Conservation (phyloP, 2,888 invertebrate species). For the Corbicula japonica region DNA sequence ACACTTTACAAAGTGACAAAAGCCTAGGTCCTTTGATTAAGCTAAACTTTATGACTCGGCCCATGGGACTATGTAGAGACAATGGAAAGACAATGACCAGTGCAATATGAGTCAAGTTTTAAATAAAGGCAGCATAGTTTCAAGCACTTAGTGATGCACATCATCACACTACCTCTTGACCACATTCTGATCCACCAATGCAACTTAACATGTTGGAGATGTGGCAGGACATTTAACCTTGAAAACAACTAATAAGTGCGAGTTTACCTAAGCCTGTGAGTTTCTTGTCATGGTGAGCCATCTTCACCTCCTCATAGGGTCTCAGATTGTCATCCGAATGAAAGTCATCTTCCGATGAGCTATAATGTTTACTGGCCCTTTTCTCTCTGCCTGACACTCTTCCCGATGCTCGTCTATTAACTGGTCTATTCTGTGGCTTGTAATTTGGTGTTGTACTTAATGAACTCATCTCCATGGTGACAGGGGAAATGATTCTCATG, state of each 20-base stretch:
- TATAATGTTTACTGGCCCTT: conserved; percentile 76
- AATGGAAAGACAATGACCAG: too few relatives aligned
- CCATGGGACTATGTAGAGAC: too few relatives aligned
- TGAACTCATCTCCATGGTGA: conserved; percentile 70
- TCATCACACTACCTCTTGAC: not conserved
- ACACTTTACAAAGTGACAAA: too few relatives aligned
- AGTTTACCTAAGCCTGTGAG: conserved; percentile 80
- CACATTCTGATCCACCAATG: not conserved
- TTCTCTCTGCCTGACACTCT: conserved; percentile 59
- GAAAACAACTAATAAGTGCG: too few relatives aligned
- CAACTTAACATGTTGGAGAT: not conserved
- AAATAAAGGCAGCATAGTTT: too few relatives aligned
- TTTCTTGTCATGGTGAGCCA: conserved; percentile 83
- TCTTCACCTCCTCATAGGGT: conserved; percentile 83
- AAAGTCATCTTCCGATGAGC: conserved; percentile 82
- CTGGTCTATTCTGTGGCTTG: conserved; percentile 62
- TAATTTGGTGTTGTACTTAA: conserved; percentile 59
- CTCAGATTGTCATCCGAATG: conserved; percentile 83
- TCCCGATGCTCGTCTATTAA: conserved; percentile 65
- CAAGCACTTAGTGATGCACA: not conserved
- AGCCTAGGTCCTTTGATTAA: too few relatives aligned
- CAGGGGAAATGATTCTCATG: conserved; percentile 60
- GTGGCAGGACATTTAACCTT: too few relatives aligned
- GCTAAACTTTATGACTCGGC: too few relatives aligned
- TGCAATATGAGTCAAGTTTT: too few relatives aligned